Conservation (phyloP, 2,113 vertebrate species). For the Perognathus longimembris region DNA sequence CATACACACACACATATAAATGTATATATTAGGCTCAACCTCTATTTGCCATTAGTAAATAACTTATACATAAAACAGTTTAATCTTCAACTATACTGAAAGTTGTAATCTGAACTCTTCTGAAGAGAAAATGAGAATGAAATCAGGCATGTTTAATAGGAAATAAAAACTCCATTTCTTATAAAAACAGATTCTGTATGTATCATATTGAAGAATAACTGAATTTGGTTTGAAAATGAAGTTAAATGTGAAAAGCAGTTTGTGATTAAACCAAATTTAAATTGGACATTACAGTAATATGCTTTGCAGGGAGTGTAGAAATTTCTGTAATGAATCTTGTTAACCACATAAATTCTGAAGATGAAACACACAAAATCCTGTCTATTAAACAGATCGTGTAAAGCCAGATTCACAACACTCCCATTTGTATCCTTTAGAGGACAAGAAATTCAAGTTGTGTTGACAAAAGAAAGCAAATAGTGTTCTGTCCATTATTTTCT, state of each 20-base stretch:
- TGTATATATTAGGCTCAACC: slow-evolving; percentile 16
- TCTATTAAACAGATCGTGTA: neutral
- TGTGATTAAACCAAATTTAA: slow-evolving; percentile 34
- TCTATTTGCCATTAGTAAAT: neutral
- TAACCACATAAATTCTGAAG: neutral
- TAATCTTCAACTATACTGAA: slow-evolving; percentile 26
- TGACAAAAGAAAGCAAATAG: neutral
- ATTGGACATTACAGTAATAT: slow-evolving; percentile 17
- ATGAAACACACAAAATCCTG: accelerated
- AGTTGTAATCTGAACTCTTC: neutral
- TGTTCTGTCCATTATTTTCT: neutral
- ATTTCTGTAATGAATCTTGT: neutral
- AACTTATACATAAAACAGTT: slow-evolving; percentile 40
- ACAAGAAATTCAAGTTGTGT: neutral
- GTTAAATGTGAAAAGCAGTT: slow-evolving; percentile 38
- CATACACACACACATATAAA: no score
- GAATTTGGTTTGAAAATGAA: slow-evolving; percentile 39
- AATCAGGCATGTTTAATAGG: neutral
- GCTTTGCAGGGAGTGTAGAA: neutral
- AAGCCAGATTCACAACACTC: neutral
- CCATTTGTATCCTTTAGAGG: neutral
- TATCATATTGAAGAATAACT: neutral
- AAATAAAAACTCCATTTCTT: neutral
- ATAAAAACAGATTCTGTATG: neutral
- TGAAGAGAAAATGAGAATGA: slow-evolving; percentile 10